Evolutionary conservation across 64 coral and sea anemone genomes (phyloP).

Genomic region (Porites lutea): DNA sequence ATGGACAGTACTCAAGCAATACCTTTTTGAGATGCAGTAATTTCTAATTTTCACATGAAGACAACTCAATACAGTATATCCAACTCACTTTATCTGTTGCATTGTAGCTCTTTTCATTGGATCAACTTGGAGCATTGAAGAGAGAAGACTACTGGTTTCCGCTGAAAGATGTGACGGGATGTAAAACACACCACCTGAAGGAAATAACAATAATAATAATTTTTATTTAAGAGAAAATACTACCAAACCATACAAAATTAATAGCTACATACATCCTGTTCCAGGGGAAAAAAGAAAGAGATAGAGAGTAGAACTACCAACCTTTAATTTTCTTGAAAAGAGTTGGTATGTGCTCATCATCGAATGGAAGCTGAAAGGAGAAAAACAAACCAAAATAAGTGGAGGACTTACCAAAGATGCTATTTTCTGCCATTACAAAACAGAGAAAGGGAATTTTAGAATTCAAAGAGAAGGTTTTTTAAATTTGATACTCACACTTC

Average conservation of each 20-base stretch:
- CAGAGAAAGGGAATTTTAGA: no score
- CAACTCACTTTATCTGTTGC: conserved; percentile 87
- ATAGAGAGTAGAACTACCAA: background rate
- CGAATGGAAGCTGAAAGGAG: conserved; percentile 81
- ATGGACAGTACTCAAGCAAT: no score
- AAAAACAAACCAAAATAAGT: background rate
- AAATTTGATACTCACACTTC: conserved; percentile 72
- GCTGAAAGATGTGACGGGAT: conserved; percentile 80
- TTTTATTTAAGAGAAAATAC: background rate
- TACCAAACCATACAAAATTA: no score
- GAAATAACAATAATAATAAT: no score
- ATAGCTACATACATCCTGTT: no score
- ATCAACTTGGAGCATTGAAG: conserved; percentile 89
- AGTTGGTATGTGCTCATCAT: conserved; percentile 99
- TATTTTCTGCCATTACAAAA: no score
- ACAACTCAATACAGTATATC: no score
- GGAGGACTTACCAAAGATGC: no score
- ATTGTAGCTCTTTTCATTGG: conserved; percentile 95
- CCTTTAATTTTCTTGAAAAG: conserved; percentile 99
- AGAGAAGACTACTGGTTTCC: conserved; percentile 71
- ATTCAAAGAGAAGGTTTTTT: no score
- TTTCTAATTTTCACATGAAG: no score
- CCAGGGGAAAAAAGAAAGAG: no score
- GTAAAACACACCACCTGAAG: conserved; percentile 87
- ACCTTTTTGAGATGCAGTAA: no score